Evolutionary conservation across 2,113 vertebrate genomes (phyloP).

Genomic region (Psilopsiagon aurifrons): DNA sequence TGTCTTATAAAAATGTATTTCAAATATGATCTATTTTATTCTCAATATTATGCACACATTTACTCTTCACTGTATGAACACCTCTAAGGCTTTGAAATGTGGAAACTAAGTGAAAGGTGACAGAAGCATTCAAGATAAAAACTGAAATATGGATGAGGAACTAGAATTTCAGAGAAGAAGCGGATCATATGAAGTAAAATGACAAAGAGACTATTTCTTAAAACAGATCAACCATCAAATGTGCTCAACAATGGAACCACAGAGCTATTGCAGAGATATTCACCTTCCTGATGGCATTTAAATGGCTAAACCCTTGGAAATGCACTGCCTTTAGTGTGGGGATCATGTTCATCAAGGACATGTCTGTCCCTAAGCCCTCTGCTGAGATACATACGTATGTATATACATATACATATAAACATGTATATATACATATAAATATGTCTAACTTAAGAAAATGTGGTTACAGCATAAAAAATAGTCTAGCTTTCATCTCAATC

Average conservation of each 20-base stretch:
- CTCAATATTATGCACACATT: neutral
- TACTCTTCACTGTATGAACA: neutral
- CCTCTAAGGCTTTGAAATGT: neutral
- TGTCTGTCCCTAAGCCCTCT: neutral
- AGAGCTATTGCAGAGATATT: neutral
- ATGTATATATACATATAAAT: neutral
- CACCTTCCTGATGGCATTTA: neutral
- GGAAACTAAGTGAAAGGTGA: neutral
- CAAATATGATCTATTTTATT: neutral
- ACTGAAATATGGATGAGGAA: neutral
- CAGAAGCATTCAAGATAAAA: neutral
- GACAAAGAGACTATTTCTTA: neutral
- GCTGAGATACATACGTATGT: neutral
- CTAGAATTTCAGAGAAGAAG: neutral
- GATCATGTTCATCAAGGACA: neutral
- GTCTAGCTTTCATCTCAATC: neutral
- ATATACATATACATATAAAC: neutral
- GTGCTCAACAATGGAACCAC: rapidly evolving
- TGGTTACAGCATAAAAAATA: neutral
- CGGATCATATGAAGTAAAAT: rapidly evolving
- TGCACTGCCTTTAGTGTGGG: neutral
- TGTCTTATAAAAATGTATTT: neutral
- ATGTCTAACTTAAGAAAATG: neutral
- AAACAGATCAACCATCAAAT: neutral
- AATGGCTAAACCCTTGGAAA: neutral